Base-by-base conservation (phyloP, 1,140 invertebrate species). In the Drosophila gunungcola region DNA sequence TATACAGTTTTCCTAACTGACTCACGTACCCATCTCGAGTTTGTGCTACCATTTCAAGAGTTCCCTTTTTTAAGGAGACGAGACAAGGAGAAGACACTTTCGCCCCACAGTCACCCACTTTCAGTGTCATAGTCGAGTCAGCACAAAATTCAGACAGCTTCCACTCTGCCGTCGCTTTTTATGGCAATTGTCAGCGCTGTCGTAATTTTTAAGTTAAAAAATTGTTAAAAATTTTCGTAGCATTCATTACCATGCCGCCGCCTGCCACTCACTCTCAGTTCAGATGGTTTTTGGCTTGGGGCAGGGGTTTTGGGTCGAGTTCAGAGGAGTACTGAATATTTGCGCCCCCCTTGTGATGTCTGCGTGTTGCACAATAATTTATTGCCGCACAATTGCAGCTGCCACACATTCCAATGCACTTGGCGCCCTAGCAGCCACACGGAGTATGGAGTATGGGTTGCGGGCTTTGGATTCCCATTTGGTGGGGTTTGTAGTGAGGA, bases 121-220 rank as follows among this genome's bases (percentile, higher is more conserved):
- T 42, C 42, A 32, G 29, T 42, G 34, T 56, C 51, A 62, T n/a
- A 60, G 60, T 58, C 46, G 67, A 76, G 78, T 84, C 80, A 75
- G 83, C 78, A 67, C 53, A 67, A 75, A 78, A 67, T 88, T 80
- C 69, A 73, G 64, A 43, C 42, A 62, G 36, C 49, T 43, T 69
- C 56, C 56, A 13, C 42, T 48, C 13, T 42, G 57, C 51, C 34
- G 55, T 63, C 57, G 73, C 55, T 63, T 79, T 81, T 81, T 70
- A 86, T 88, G 82, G 82, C 83, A 88, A 86, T 86, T 86, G 82
- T 86, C 82, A 86, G 79, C 75, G 83, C 62, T 76, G 82, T 86
- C 82, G 82, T 86, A 88, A 86, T 86, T 86, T 86, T 86, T 88
- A 86, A 86, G 69, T 88, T 86, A 86, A 86, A 86, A 86, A 86